Evolutionary conservation across 2,888 invertebrate genomes (phyloP), one percentile per base, ranked within the genome.

Genomic region (Nomada lathburiana): DNA sequence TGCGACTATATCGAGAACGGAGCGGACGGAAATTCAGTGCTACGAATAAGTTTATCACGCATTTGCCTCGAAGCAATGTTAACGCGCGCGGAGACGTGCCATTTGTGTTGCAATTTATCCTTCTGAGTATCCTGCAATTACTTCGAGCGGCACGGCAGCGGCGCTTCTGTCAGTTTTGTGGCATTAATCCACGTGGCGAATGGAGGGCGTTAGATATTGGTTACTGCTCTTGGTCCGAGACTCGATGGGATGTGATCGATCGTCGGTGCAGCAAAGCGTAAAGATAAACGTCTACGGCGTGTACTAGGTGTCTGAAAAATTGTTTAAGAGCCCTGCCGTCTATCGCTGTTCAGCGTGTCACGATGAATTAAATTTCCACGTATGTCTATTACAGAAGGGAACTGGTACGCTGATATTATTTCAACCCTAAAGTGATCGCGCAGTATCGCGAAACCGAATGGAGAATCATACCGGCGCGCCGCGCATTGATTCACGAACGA

Each of bases 211-310:
- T 50, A 26, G 52, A 52, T 59, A 59, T 59, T 23, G 65, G 71
- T 70, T 70, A 70, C 47, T 55, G 76, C 47, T 20, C n/a, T 62
- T 62, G 69, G 42, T 52, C 57, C 23, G 42, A 23, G 16, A 42
- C 62, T 29, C 52, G 53, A 42, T 75, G 42, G 60, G 55, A 44
- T 70, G 20, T 36, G 63, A 76, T 76, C 76, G 76, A 72, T 76
- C 57, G 36, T 26, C 36, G 42, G n/a, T 18, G 26, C 26, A 52
- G n/a, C 42, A 26, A 23, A 64, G n/a, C 53, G 69, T 64, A 36
- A 64, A 72, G 50, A 76, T 68, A 36, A 59, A 67, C 42, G 68
- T 60, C 42, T 53, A 42, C 23, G 16, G 36, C 16, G 3, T 52
- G 23, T 42, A 23, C 20, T 23, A 42, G 62, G 75, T 16, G 52